Conservation (phyloP, 2,888 invertebrate species). For the Coelopa pilipes region DNA sequence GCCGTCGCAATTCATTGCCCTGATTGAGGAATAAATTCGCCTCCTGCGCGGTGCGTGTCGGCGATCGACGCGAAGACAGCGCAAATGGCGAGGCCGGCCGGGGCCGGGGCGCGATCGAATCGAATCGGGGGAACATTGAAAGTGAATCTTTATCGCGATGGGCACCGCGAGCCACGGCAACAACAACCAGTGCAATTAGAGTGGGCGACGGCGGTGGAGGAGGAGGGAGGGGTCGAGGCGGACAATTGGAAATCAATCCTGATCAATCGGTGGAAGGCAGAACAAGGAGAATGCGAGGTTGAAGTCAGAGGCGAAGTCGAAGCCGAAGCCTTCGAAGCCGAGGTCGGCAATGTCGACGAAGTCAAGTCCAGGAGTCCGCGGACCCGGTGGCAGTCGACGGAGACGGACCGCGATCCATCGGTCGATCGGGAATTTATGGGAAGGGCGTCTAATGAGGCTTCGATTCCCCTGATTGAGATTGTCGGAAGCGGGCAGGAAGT, state of each 20-base stretch:
- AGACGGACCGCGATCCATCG: conserved; percentile 7
- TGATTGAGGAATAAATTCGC: conserved; percentile 48
- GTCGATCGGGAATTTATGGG: conserved; percentile 17
- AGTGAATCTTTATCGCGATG: conserved; percentile 46
- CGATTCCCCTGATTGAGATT: conserved; percentile 18
- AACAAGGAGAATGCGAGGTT: background rate
- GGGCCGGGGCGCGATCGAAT: background rate
- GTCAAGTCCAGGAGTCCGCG: background rate
- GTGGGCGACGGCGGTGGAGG: too few relatives aligned
- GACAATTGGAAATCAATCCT: conserved; percentile 42
- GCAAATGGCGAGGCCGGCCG: background rate
- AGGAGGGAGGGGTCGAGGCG: too few relatives aligned
- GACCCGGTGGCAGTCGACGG: conserved; percentile 17
- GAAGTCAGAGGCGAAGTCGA: too few relatives aligned
- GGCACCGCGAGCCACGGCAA: too few relatives aligned
- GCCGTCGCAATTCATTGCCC: conserved; percentile 49
- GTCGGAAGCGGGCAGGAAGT: background rate
- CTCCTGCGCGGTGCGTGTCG: conserved; percentile 22
- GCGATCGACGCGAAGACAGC: background rate
- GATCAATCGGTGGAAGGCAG: conserved; percentile 6
- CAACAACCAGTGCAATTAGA: too few relatives aligned
- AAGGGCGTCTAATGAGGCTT: conserved; percentile 30
- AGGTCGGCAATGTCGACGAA: too few relatives aligned
- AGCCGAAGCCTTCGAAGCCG: too few relatives aligned
- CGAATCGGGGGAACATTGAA: conserved; percentile 40